Evolutionary conservation across 1,140 invertebrate species (phyloP), one percentile per base, ranked within the genome.

Genomic region (Mizuhopecten yessoensis): DNA sequence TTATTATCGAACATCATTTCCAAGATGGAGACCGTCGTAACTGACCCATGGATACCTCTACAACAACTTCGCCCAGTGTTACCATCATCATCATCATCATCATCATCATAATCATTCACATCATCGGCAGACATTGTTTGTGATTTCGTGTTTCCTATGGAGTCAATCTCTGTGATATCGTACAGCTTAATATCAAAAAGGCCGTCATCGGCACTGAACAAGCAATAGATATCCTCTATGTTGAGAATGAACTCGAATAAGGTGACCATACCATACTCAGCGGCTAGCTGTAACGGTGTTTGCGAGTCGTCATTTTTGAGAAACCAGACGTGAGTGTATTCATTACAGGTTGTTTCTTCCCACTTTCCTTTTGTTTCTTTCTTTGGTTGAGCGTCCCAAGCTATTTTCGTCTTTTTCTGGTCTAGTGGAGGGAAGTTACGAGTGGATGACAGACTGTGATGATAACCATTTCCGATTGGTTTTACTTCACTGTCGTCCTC

Each of bases 141-240:
- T 7, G n/a, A 23, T 20, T 86, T 86, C 23, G 33, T 86, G n/a
- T 89, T 89, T 42, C 90, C 90, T 75, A 92, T 86, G 9, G 92
- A 91, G 88, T 94, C 94, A 17, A 94, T 93, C 75, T 94, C 94
- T 17, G 93, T 94, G 36, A 94, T 93, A 88, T 94, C 94, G 86
- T 92, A 93, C 1, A 91, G 91, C 20, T 94, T 92, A n/a, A 89
- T 86, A 87, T 94, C 93, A 92, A 94, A 94, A n/a, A 94, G 87
- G 29, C 93, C 94, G 87, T 94, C 94, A 89, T 94, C 91, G 13
- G 90, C 90, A 90, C 92, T 92, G 34, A 94, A 90, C 36, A 92
- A 49, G 45, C 93, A 92, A 90, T 94, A 94, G 11, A 94, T 93
- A 0, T 91, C 92, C 86, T 42, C 86, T 3, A 92, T 49, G 23